Evolutionary conservation across 2,113 vertebrate species (phyloP).

Genomic region (Physeter macrocephalus): DNA sequence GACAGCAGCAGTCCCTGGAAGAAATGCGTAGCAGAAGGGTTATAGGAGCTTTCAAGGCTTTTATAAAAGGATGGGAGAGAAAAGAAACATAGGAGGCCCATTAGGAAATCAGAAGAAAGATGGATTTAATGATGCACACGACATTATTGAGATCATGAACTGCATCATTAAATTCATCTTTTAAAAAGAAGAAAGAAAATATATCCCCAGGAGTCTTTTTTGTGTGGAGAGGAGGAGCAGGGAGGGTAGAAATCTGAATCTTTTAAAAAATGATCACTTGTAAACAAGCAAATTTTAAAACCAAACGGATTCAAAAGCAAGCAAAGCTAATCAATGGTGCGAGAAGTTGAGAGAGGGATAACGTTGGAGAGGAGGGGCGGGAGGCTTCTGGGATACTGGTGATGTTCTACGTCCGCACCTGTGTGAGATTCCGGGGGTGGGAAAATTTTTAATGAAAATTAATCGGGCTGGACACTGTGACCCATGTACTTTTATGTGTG

Average conservation of each 20-base stretch:
- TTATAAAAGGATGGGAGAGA: not conserved
- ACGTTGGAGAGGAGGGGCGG: no score
- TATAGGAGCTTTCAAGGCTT: not conserved
- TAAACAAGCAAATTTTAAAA: not conserved
- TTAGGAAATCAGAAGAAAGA: constrained; percentile 8
- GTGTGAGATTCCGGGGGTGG: fast-evolving
- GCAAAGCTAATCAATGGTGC: not conserved
- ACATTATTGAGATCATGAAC: constrained; percentile 2
- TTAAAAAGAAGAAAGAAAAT: constrained; percentile 25
- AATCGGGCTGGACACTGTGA: not conserved
- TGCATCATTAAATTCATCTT: constrained; percentile 1
- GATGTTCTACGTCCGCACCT: not conserved
- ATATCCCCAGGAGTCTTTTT: not conserved
- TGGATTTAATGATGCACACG: constrained; percentile 22
- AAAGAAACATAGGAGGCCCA: not conserved
- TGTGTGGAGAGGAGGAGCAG: not conserved
- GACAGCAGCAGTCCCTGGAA: constrained; percentile 35
- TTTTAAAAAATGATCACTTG: not conserved
- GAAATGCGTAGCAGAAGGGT: not conserved
- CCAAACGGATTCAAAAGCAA: not conserved
- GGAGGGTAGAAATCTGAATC: not conserved
- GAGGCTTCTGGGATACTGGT: no score
- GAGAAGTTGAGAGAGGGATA: not conserved
- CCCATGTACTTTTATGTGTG: not conserved
- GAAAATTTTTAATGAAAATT: not conserved